Evolutionary conservation across 2,888 invertebrate species (phyloP).

Genomic region (Agriotes lineatus): DNA sequence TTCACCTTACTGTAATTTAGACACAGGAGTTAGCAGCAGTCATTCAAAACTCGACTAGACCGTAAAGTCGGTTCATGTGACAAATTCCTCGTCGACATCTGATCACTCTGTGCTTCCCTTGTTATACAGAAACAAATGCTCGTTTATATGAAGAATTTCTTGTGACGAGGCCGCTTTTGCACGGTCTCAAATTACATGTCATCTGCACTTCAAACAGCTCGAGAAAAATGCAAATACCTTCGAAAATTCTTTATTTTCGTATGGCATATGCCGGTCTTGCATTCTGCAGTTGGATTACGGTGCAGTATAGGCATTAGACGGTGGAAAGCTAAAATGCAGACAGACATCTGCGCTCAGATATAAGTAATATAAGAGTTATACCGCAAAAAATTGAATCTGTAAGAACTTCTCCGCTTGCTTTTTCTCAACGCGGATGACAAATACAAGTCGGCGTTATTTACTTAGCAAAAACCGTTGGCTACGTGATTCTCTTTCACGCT

Average conservation of each 20-base stretch:
- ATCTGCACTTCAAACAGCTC: slow-evolving; percentile 15
- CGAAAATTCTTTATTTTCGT: not conserved
- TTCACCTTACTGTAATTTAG: slow-evolving; percentile 7
- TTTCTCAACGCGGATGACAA: too few relatives aligned
- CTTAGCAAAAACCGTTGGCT: too few relatives aligned
- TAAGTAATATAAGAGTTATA: too few relatives aligned
- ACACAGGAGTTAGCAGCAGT: slow-evolving; percentile 8
- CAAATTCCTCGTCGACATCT: slow-evolving; percentile 46
- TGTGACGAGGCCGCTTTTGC: slow-evolving; percentile 20
- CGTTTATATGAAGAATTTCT: slow-evolving; percentile 41
- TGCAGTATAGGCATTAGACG: too few relatives aligned
- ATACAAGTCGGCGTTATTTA: too few relatives aligned
- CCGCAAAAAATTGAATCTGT: too few relatives aligned
- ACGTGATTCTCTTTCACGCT: too few relatives aligned
- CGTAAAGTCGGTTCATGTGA: slow-evolving; percentile 45
- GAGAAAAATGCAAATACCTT: slow-evolving; percentile 16
- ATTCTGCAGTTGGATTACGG: too few relatives aligned
- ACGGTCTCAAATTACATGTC: slow-evolving; percentile 31
- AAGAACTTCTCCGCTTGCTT: too few relatives aligned
- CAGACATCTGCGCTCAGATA: not conserved
- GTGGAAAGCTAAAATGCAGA: too few relatives aligned
- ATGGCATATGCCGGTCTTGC: too few relatives aligned
- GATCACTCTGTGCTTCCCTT: slow-evolving; percentile 42
- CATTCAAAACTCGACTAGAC: slow-evolving; percentile 39
- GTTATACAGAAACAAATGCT: slow-evolving; percentile 43